These are phyloP conservation scores for Catharus bicknelli DNA, from an alignment of 2,113 vertebrate species.

Conservation along the genomic window DNA sequence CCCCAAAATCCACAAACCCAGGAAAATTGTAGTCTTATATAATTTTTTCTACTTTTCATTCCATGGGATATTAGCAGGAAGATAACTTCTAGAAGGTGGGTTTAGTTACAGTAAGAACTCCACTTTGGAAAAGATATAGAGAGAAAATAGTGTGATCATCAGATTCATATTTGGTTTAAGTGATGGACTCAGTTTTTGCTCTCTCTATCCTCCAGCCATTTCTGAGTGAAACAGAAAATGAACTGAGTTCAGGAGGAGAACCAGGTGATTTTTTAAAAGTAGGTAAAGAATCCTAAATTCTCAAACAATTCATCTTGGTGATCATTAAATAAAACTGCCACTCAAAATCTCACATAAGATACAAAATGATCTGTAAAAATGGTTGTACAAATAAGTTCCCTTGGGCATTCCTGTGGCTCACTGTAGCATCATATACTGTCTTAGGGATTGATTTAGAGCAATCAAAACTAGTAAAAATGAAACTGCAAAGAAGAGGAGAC, in stretches of 20 bases:
- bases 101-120: constrained; percentile 9
- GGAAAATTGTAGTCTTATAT: background rate
- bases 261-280: background rate
- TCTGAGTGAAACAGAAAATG: background rate
- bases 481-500: background rate
- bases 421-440: background rate
- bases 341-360: constrained; percentile 21
- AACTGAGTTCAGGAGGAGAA: background rate
- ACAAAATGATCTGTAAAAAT: constrained; percentile 26
- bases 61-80: background rate
- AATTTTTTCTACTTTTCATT: constrained; percentile 3
- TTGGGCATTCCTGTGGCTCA: background rate
- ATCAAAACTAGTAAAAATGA: background rate
- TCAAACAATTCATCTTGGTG: background rate
- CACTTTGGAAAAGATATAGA: background rate
- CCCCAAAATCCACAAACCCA: background rate
- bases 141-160: constrained; percentile 26
- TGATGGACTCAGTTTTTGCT: background rate
- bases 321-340: background rate
- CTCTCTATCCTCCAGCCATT: background rate
- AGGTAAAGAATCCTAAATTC: background rate
- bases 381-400: constrained; percentile 9
- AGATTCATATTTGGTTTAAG: background rate
- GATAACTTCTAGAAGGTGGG: background rate
- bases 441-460: constrained; percentile 9